phyloP scores from a whole-genome alignment of 2,888 invertebrate genomes.

The Lasioglossum malachurum region DNA sequence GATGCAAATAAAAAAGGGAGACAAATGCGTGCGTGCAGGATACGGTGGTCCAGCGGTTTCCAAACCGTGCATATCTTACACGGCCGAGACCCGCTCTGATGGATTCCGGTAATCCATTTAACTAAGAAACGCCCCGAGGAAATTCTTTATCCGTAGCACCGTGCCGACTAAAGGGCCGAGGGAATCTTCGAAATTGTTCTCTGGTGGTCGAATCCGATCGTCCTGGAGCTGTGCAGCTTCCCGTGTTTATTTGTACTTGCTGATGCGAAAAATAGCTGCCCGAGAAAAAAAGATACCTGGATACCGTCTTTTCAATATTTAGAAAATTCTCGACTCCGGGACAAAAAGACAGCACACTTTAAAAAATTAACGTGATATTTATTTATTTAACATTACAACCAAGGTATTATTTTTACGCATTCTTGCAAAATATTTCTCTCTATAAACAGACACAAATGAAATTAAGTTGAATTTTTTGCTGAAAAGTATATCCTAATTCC shows the following conservation, averaged over 20 bases:
- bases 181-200: background rate
- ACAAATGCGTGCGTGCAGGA: constrained; percentile 1
- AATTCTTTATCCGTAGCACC: background rate
- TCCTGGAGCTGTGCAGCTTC: background rate
- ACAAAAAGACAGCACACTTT: too few species aligned
- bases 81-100: background rate
- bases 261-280: background rate
- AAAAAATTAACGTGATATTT: too few species aligned
- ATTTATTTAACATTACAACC: too few species aligned
- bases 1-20: constrained; percentile 47
- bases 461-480: too few species aligned
- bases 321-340: background rate
- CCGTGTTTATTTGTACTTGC: background rate
- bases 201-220: background rate
- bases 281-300: background rate
- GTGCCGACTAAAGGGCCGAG: too few species aligned
- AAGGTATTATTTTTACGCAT: too few species aligned
- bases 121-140: background rate
- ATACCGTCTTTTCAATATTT: background rate
- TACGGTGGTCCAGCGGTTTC: constrained; percentile 35
- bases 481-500: too few species aligned
- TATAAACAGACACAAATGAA: too few species aligned
- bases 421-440: too few species aligned
- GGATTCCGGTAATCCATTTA: background rate
- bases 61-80: constrained; percentile 20